Evolutionary conservation across 2,888 invertebrate genomes (phyloP).

Genomic region (Apamea crenata): DNA sequence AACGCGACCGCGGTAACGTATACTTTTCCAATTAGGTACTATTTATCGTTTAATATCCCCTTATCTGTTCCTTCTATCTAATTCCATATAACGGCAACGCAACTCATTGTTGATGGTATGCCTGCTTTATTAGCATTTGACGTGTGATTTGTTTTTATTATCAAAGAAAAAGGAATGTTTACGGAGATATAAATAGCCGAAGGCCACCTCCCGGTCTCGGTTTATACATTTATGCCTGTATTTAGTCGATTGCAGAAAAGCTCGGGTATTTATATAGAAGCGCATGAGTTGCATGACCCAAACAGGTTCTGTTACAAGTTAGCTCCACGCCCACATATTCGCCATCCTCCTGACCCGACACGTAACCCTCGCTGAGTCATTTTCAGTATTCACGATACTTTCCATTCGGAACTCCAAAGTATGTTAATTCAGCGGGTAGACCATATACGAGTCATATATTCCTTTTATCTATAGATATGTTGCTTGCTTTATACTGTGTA

Average conservation of each 20-base stretch:
- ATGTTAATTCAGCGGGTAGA: slow-evolving; percentile 28
- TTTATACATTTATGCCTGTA: slow-evolving; percentile 67
- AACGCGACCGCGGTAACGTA: slow-evolving; percentile 21
- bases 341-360: slow-evolving; percentile 82
- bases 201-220: slow-evolving; percentile 72
- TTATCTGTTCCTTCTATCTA: slow-evolving; percentile 46
- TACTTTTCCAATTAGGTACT: slow-evolving; percentile 50
- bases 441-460: slow-evolving; percentile 1
- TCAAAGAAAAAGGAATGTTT: slow-evolving; percentile 36
- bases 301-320: slow-evolving; percentile 86
- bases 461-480: neutral
- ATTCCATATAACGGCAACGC: slow-evolving; percentile 37
- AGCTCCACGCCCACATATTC: slow-evolving; percentile 81
- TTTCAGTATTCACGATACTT: slow-evolving; percentile 61
- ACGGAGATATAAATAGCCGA: slow-evolving; percentile 76
- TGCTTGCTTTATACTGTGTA: slow-evolving; percentile 3
- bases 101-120: slow-evolving; percentile 15
- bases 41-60: slow-evolving; percentile 50
- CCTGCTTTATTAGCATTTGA: slow-evolving; percentile 27
- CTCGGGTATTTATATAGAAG: slow-evolving; percentile 85
- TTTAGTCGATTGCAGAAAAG: slow-evolving; percentile 80
- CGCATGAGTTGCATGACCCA: slow-evolving; percentile 86
- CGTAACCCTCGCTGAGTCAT: slow-evolving; percentile 81
- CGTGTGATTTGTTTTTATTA: slow-evolving; percentile 35
- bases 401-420: slow-evolving; percentile 44